These are phyloP conservation scores for Zapus hudsonius DNA, from an alignment of 2,113 vertebrate species.

Conservation along the genomic window DNA sequence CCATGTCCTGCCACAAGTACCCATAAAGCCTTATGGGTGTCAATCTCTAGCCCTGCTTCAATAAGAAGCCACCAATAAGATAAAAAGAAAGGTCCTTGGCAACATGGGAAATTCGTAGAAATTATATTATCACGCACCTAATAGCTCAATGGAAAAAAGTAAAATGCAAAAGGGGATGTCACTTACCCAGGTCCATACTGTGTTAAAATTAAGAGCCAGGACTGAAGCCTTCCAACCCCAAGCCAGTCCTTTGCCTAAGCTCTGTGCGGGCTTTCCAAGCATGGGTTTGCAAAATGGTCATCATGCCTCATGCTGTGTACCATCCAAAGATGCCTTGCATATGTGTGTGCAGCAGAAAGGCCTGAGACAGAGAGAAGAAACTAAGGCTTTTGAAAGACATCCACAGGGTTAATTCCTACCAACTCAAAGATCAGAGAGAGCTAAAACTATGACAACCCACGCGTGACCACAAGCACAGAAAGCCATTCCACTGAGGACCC, in stretches of 20 bases:
- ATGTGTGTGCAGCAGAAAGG: neutral
- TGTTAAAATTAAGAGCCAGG: conserved; percentile 34
- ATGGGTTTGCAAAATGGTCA: neutral
- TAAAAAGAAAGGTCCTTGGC: neutral
- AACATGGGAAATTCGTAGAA: neutral
- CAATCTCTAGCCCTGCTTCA: neutral
- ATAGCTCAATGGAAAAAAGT: neutral
- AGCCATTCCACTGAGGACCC: neutral
- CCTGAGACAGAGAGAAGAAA: neutral
- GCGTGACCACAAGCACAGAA: conserved; percentile 1
- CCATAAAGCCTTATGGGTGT: neutral
- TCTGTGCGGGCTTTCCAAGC: neutral
- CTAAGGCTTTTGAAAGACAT: conserved; percentile 23
- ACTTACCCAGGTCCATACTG: neutral
- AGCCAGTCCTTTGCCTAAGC: neutral
- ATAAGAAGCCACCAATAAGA: neutral
- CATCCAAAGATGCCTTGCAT: neutral
- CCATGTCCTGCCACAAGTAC: neutral
- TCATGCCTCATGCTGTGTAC: neutral
- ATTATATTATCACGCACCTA: neutral
- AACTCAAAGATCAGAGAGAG: conserved; percentile 15
- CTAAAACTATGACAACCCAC: neutral
- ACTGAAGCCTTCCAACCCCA: neutral
- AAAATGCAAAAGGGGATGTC: neutral
- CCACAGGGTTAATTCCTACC: neutral